Evolutionary conservation across 2,888 invertebrate genomes (phyloP).

Genomic region (Julus scanicus): DNA sequence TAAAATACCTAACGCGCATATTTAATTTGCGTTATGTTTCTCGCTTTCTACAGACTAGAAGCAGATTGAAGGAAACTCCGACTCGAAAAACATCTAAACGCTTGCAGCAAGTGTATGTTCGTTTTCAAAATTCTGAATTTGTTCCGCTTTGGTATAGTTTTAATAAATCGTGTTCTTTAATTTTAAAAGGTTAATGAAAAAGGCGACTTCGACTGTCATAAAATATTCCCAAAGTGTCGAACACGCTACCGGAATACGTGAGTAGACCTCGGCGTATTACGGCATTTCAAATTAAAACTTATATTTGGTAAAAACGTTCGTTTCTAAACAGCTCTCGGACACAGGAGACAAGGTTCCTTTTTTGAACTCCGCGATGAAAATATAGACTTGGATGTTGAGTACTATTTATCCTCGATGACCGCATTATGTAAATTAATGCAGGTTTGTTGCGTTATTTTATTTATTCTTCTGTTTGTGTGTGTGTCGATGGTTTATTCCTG

Average conservation of each 20-base stretch:
- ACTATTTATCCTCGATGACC: constrained; percentile 83
- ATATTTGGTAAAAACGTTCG: too few relatives aligned
- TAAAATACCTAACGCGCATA: too few relatives aligned
- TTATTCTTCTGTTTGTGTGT: too few relatives aligned
- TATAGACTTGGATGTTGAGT: constrained; percentile 75
- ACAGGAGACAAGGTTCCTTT: constrained; percentile 59
- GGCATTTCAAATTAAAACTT: not conserved
- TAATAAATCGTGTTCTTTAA: not conserved
- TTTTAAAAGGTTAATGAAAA: constrained; percentile 63
- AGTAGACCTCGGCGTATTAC: constrained; percentile 31
- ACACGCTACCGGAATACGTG: constrained; percentile 78
- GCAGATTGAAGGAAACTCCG: constrained; percentile 73
- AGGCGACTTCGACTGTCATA: constrained; percentile 76
- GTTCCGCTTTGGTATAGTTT: not conserved
- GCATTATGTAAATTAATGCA: constrained; percentile 87
- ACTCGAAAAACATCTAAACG: constrained; percentile 81
- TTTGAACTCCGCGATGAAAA: constrained; percentile 58
- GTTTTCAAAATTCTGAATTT: not conserved
- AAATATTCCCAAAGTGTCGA: constrained; percentile 83
- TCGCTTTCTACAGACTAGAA: constrained; percentile 52
- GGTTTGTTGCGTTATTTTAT: constrained; percentile 60
- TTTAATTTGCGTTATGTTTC: not conserved
- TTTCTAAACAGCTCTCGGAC: constrained; percentile 58
- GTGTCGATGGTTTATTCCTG: too few relatives aligned
- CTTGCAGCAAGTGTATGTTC: constrained; percentile 80